These are phyloP conservation scores for Oxycera nigricornis DNA, from an alignment of 2,888 invertebrate species.

Conservation along the genomic window DNA sequence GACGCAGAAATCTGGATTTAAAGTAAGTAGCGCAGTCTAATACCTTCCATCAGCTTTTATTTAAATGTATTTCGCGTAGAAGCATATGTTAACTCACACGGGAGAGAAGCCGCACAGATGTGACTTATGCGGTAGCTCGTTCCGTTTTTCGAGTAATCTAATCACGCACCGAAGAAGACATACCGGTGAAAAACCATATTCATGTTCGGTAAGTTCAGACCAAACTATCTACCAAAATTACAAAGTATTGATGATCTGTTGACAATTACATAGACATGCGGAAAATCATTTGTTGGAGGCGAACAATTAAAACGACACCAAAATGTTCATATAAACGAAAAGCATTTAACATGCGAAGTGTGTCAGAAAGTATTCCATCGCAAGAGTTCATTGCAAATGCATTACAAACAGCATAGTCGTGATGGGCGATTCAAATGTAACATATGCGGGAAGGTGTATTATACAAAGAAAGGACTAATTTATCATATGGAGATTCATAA, in stretches of 20 bases:
- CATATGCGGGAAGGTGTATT: constrained; percentile 35
- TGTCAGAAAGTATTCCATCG: constrained; percentile 51
- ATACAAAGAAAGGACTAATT: constrained; percentile 32
- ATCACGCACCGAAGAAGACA: constrained; percentile 58
- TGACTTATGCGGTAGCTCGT: constrained; percentile 56
- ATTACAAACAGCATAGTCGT: constrained; percentile 50
- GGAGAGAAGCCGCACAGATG: constrained; percentile 59
- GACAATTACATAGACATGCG: constrained; percentile 52
- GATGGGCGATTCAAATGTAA: constrained; percentile 31
- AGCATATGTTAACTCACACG: constrained; percentile 60
- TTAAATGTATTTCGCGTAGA: constrained; percentile 44
- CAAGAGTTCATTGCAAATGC: constrained; percentile 50
- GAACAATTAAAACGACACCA: constrained; percentile 59
- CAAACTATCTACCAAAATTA: not conserved
- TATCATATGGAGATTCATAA: constrained; percentile 42
- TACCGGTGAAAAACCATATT: constrained; percentile 56
- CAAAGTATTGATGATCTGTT: not conserved
- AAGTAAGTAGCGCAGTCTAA: constrained; percentile 47
- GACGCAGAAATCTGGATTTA: constrained; percentile 61
- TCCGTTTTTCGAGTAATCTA: constrained; percentile 60
- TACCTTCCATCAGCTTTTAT: not conserved
- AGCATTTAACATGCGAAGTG: constrained; percentile 51
- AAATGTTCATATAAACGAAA: constrained; percentile 57
- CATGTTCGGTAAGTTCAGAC: constrained; percentile 51
- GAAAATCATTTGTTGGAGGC: constrained; percentile 57